phyloP scores from a whole-genome alignment of 2,888 invertebrate species.

The Scaptomyza reducta region DNA sequence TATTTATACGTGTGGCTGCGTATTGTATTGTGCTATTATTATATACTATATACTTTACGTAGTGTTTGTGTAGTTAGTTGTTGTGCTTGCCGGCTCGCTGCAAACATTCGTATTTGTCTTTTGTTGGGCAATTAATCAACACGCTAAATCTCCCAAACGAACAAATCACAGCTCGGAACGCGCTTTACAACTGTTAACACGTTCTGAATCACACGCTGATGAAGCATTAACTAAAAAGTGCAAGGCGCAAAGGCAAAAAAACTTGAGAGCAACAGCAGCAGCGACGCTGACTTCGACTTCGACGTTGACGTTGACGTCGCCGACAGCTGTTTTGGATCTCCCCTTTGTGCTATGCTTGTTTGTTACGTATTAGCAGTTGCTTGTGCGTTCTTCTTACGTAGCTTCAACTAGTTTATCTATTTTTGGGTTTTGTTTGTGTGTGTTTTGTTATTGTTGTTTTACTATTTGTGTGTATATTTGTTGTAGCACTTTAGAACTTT shows the following conservation, averaged over 20 bases:
- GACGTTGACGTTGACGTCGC: constrained; percentile 26
- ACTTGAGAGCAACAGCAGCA: constrained; percentile 44
- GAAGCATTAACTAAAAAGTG: constrained; percentile 73
- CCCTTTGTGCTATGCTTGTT: background rate
- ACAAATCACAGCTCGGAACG: constrained; percentile 24
- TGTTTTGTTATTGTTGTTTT: constrained; percentile 44
- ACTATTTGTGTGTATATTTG: constrained; percentile 21
- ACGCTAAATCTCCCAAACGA: constrained; percentile 60
- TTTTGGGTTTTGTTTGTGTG: constrained; percentile 40
- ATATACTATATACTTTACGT: constrained; percentile 64
- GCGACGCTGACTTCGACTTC: constrained; percentile 30
- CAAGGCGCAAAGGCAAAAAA: constrained; percentile 60
- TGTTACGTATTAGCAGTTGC: constrained; percentile 34
- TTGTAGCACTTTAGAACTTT: constrained; percentile 38
- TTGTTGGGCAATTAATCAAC: constrained; percentile 61
- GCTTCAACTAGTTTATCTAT: constrained; percentile 56
- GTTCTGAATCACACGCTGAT: constrained; percentile 64
- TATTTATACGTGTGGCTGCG: constrained; percentile 12
- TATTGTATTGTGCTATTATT: constrained; percentile 28
- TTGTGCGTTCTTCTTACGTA: constrained; percentile 56
- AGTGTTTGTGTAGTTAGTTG: constrained; percentile 56
- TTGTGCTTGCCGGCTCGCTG: constrained; percentile 38
- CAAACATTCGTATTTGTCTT: constrained; percentile 57
- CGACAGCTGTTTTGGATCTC: constrained; percentile 67
- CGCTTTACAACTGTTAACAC: constrained; percentile 43